Evolutionary conservation across 2,113 vertebrate genomes (phyloP).

Genomic region (cattle (Bos taurus)): DNA sequence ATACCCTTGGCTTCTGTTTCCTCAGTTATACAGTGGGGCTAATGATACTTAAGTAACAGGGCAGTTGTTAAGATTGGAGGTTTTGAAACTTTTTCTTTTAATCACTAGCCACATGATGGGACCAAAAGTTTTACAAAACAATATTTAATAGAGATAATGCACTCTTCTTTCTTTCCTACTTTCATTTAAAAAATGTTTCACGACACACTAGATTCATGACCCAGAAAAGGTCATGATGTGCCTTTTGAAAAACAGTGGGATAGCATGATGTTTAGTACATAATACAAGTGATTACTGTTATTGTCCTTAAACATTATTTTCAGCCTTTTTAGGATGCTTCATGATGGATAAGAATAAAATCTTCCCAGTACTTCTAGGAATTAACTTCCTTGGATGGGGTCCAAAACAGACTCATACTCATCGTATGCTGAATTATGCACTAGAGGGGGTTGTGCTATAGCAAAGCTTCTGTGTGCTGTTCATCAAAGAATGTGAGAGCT

Average conservation of each 20-base stretch:
- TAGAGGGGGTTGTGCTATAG: constrained; percentile 54
- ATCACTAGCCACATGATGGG: background rate
- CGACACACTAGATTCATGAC: background rate
- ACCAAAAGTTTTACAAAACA: background rate
- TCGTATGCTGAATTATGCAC: constrained; percentile 56
- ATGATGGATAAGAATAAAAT: constrained; percentile 51
- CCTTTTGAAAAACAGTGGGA: background rate
- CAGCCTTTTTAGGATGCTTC: constrained; percentile 44
- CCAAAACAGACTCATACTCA: constrained; percentile 58
- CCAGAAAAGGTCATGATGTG: background rate
- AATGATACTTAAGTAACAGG: background rate
- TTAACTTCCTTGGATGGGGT: constrained; percentile 52
- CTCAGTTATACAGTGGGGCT: background rate
- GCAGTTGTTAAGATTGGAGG: background rate
- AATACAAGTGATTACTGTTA: background rate
- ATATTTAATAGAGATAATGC: background rate
- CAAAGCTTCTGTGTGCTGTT: constrained; percentile 35
- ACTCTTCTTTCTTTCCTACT: background rate
- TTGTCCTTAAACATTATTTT: constrained; percentile 21
- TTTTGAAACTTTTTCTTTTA: background rate
- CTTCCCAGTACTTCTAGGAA: constrained; percentile 68
- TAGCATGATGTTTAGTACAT: background rate
- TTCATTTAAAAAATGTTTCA: background rate
- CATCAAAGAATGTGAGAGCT: constrained; percentile 19
- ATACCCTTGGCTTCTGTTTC: background rate